Percentiles rank a stretch among this genome's conserved stretches.
Evolutionary conservation across 1,140 invertebrate genomes (phyloP).

Genomic region (Aphidius ervi): DNA sequence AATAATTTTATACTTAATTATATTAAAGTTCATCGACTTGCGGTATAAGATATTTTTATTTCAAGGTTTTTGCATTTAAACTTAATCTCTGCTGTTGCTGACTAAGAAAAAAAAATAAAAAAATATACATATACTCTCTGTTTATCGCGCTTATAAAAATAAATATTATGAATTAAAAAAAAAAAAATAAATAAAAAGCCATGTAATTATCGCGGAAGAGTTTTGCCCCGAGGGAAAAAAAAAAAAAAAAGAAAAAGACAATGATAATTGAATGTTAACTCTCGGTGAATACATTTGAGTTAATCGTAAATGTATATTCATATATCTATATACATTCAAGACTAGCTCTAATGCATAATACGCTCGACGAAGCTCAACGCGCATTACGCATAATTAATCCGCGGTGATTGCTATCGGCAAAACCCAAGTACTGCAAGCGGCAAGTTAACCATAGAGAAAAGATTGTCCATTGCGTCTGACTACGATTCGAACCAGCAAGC

Average conservation of each 20-base stretch:
- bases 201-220: constrained; percentile 39
- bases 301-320: constrained; percentile 2
- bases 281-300: constrained; percentile 1
- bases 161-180: neutral
- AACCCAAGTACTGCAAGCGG: constrained; percentile 5
- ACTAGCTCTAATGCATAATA: neutral
- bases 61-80: no score
- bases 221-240: constrained; percentile 22
- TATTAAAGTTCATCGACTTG: no score
- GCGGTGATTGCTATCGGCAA: constrained; percentile 31
- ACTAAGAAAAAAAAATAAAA: no score
- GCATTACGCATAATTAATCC: constrained; percentile 42
- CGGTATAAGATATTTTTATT: no score
- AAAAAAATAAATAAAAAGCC: neutral
- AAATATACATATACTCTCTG: no score
- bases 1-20: no score
- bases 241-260: constrained; percentile 20
- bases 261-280: constrained; percentile 39
- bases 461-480: constrained; percentile 10
- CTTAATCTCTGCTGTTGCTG: no score
- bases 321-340: constrained; percentile 1
- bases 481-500: neutral
- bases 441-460: neutral
- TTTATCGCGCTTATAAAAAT: no score
- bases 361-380: constrained; percentile 25